phyloP scores from a whole-genome alignment of 1,140 invertebrate species.

The Phenacoccus solenopsis region DNA sequence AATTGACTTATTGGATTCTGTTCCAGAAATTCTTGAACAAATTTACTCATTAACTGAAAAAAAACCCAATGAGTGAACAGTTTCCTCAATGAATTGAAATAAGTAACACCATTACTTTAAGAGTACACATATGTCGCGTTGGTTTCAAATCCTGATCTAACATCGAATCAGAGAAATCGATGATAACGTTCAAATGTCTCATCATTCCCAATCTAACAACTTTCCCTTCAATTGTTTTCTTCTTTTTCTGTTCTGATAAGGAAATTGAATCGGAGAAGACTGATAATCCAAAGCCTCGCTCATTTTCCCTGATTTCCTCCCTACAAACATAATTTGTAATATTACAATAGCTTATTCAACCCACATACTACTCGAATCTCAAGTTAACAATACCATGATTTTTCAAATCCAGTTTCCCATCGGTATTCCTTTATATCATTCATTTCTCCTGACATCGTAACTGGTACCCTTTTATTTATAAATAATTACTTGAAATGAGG shows the following conservation, averaged over 20 bases:
- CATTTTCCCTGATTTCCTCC: constrained; percentile 94
- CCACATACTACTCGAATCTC: constrained; percentile 16
- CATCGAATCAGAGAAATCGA: constrained; percentile 92
- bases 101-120: constrained; percentile 50
- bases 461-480: too few relatives aligned
- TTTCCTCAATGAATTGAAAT: neutral
- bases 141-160: constrained; percentile 88
- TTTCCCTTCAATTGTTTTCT: constrained; percentile 65
- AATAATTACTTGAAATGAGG: too few relatives aligned
- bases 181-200: constrained; percentile 80
- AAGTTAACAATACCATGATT: constrained; percentile 60
- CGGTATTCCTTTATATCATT: constrained; percentile 79
- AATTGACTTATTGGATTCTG: constrained; percentile 97
- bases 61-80: constrained; percentile 22
- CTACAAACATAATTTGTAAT: constrained; percentile 37
- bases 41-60: constrained; percentile 70
- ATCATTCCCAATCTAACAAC: constrained; percentile 84
- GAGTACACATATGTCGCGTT: constrained; percentile 72
- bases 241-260: constrained; percentile 74
- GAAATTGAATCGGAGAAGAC: constrained; percentile 34
- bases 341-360: neutral
- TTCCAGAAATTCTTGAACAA: constrained; percentile 94
- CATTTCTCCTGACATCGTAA: neutral
- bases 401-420: constrained; percentile 95
- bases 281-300: constrained; percentile 77